Evolutionary conservation across 1,140 invertebrate genomes (phyloP).

Genomic region (Aphis gossypii): DNA sequence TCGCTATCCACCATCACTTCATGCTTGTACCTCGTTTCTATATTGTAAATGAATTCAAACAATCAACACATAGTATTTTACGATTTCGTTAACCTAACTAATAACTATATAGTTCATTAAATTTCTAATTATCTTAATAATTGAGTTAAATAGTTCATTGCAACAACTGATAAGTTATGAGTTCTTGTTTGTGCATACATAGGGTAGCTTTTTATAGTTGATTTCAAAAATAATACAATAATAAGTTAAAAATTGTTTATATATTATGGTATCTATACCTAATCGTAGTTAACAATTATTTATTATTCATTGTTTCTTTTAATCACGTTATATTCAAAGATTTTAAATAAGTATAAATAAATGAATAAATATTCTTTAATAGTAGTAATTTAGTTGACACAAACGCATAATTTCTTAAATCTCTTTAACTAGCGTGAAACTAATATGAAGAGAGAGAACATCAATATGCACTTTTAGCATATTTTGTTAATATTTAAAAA

Average conservation of each 20-base stretch:
- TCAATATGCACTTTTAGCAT: not conserved
- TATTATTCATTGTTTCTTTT: not conserved
- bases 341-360: not conserved
- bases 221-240: no score
- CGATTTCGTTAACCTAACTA: not conserved
- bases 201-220: no score
- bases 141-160: no score
- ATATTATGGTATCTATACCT: no score
- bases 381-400: not conserved
- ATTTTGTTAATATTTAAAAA: not conserved
- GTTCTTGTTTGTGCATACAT: no score
- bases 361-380: not conserved
- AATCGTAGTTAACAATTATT: not conserved
- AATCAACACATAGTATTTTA: not conserved
- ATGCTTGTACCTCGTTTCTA: constrained; percentile 91
- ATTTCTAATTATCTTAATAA: no score
- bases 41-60: not conserved
- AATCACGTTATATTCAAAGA: not conserved
- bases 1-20: constrained; percentile 90
- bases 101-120: no score
- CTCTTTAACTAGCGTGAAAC: not conserved
- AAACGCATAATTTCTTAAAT: not conserved
- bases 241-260: no score
- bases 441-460: not conserved
- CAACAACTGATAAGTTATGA: no score